Conservation (phyloP, 1,140 invertebrate species). For the Heterodera schachtii region DNA sequence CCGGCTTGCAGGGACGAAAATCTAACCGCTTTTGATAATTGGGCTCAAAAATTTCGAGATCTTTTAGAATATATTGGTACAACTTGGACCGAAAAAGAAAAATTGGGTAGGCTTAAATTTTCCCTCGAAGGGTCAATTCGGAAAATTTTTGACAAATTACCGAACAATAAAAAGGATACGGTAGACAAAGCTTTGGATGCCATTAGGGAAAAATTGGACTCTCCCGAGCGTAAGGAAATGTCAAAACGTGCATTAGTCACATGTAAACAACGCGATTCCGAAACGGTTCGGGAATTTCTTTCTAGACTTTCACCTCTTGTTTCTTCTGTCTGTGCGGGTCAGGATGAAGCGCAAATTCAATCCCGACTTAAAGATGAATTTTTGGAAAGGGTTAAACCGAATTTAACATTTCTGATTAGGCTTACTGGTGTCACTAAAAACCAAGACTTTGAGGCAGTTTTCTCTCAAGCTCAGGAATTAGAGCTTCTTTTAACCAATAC, state of each 20-base stretch:
- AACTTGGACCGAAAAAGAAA: not conserved
- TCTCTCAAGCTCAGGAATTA: not conserved
- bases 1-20: not conserved
- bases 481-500: not conserved
- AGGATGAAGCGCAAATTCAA: not conserved
- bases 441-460: not conserved
- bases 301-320: not conserved
- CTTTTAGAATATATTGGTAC: not conserved
- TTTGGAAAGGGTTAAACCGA: not conserved
- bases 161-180: not conserved
- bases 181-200: not conserved
- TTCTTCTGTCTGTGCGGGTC: not conserved
- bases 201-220: not conserved
- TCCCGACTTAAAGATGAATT: not conserved
- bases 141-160: not conserved
- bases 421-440: not conserved
- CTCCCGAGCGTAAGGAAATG: not conserved
- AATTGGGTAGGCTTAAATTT: not conserved
- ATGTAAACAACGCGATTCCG: not conserved
- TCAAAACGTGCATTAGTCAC: not conserved
- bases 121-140: not conserved
- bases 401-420: not conserved
- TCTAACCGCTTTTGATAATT: not conserved
- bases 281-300: not conserved
- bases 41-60: not conserved